phyloP scores from a whole-genome alignment of 2,888 invertebrate genomes.

The Acrobasis suavella region DNA sequence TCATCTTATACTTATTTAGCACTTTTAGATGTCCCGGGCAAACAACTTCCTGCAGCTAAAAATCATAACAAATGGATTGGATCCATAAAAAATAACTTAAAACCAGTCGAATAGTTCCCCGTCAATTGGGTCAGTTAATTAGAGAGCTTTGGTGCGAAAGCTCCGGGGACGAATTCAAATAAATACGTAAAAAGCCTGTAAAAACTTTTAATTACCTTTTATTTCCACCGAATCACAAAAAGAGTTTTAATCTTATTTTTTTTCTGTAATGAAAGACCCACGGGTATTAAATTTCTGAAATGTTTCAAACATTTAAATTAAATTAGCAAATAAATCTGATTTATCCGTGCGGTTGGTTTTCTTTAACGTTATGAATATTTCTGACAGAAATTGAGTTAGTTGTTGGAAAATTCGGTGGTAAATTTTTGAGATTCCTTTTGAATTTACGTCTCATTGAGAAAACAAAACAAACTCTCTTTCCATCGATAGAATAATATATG shows the following conservation, averaged over 20 bases:
- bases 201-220: constrained; percentile 23
- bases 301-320: constrained; percentile 6
- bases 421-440: no score
- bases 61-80: not conserved
- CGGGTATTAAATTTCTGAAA: constrained; percentile 8
- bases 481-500: no score
- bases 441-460: no score
- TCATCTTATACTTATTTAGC: no score
- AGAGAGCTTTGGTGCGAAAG: constrained; percentile 6
- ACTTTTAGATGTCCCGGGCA: no score
- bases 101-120: constrained; percentile 15
- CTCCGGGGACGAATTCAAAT: constrained; percentile 6
- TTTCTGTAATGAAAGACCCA: constrained; percentile 9
- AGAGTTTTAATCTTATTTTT: constrained; percentile 10
- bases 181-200: constrained; percentile 20
- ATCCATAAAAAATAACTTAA: not conserved
- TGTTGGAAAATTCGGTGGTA: no score
- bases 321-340: not conserved
- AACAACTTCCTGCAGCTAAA: no score
- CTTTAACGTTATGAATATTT: not conserved
- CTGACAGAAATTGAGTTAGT: no score
- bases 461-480: no score
- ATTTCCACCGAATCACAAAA: constrained; percentile 19
- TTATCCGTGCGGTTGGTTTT: not conserved
- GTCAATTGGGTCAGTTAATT: constrained; percentile 20